These are phyloP conservation scores for Phalacrocorax carbo DNA, from an alignment of 2,113 vertebrate genomes.

Conservation along the genomic window DNA sequence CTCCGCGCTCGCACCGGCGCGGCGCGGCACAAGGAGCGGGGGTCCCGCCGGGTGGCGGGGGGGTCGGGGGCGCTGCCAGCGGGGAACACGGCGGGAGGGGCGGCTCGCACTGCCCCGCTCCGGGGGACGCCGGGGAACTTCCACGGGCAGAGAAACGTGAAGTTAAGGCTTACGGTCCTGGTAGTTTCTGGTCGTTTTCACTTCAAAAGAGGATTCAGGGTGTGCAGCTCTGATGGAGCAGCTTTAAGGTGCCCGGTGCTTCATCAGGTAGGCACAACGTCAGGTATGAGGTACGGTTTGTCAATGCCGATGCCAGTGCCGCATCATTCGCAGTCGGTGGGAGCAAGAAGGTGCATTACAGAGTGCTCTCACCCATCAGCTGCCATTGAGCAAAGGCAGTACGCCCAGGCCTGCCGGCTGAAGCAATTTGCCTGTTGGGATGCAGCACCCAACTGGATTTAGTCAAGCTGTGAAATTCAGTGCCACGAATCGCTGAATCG, in stretches of 20 bases:
- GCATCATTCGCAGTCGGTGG: not conserved
- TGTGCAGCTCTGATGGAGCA: not conserved
- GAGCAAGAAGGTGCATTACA: not conserved
- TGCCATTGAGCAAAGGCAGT: not conserved
- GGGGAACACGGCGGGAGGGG: too few relatives aligned
- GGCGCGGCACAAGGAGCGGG: too few relatives aligned
- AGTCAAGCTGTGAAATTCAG: not conserved
- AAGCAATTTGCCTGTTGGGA: not conserved
- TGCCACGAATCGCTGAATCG: not conserved
- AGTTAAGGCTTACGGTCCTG: not conserved
- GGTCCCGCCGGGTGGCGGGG: too few relatives aligned
- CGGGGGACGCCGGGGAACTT: not conserved
- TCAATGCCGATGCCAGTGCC: not conserved
- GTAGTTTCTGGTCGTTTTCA: not conserved
- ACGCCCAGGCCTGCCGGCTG: not conserved
- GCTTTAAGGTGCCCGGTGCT: not conserved
- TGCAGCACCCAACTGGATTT: not conserved
- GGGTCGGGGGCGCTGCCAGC: too few relatives aligned
- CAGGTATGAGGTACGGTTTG: rapidly evolving
- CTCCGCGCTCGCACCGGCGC: too few relatives aligned
- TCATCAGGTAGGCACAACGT: not conserved
- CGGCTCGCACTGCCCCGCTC: not conserved
- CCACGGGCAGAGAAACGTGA: not conserved
- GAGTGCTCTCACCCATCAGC: rapidly evolving
- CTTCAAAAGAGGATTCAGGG: not conserved